These are phyloP conservation scores for Scaptodrosophila lebanonensis DNA, from an alignment of 1,140 invertebrate species.

Conservation along the genomic window DNA sequence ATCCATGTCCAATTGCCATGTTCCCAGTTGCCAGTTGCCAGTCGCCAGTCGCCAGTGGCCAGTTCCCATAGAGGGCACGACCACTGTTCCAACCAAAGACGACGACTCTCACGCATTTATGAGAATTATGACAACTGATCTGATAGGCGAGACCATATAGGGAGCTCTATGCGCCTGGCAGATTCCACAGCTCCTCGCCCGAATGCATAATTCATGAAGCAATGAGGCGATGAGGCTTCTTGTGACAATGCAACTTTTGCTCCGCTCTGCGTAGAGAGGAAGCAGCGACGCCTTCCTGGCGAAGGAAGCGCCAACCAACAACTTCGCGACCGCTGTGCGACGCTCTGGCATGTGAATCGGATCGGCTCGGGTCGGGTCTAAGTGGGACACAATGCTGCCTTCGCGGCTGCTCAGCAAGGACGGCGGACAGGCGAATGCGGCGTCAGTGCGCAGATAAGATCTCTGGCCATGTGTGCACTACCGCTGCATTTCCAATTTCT, in stretches of 20 bases:
- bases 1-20: too few species aligned
- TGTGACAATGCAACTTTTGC: background rate
- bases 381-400: too few species aligned
- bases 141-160: slow-evolving; percentile 73
- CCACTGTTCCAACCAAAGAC: background rate
- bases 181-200: slow-evolving; percentile 48
- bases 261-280: slow-evolving; percentile 21
- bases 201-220: slow-evolving; percentile 69
- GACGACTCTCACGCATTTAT: slow-evolving; percentile 49
- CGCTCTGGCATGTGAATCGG: slow-evolving; percentile 48
- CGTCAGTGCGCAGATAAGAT: slow-evolving; percentile 51
- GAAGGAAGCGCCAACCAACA: slow-evolving; percentile 58
- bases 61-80: slow-evolving; percentile 43
- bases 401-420: slow-evolving; percentile 16
- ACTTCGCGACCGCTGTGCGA: slow-evolving; percentile 26
- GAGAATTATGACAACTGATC: slow-evolving; percentile 74
- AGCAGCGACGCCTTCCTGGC: slow-evolving; percentile 12
- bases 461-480: slow-evolving; percentile 55
- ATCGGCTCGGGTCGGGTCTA: too few species aligned
- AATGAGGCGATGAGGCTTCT: too few species aligned
- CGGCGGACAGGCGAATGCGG: slow-evolving; percentile 29
- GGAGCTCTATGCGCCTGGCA: slow-evolving; percentile 67
- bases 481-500: slow-evolving; percentile 60
- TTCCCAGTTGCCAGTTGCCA: background rate
- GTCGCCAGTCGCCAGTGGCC: slow-evolving; percentile 12